phyloP scores from a whole-genome alignment of 2,113 vertebrate genomes.

The Pardalotus punctatus region DNA sequence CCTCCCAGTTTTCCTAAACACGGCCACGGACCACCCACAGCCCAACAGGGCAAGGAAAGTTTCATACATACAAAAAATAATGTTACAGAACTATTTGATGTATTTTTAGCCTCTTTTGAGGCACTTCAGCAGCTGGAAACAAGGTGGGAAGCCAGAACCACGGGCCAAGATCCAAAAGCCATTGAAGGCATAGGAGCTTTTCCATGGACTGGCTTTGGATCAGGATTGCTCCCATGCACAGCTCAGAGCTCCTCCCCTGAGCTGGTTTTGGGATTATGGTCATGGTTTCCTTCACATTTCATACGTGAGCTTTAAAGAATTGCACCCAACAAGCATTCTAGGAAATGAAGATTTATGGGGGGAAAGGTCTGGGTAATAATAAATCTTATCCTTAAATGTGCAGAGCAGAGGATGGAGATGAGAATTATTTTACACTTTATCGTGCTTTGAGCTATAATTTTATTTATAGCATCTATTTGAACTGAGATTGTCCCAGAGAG shows the following conservation, averaged over 20 bases:
- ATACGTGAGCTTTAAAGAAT: background rate
- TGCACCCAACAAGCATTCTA: background rate
- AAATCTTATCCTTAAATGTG: background rate
- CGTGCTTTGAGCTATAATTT: background rate
- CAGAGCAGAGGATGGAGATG: background rate
- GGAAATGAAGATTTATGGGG: background rate
- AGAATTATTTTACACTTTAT: background rate
- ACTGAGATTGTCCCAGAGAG: background rate
- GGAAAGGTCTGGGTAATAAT: background rate
- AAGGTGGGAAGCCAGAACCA: background rate
- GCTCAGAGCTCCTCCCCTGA: background rate
- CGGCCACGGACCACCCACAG: conserved; percentile 7
- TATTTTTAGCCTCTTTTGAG: conserved; percentile 38
- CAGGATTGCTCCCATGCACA: background rate
- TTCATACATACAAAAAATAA: background rate
- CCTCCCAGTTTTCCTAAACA: background rate
- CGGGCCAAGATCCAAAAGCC: background rate
- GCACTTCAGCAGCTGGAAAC: conserved; percentile 37
- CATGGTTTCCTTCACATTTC: background rate
- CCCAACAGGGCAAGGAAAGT: background rate
- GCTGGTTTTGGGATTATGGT: background rate
- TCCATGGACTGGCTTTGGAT: background rate
- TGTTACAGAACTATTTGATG: background rate
- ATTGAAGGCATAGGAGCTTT: background rate
- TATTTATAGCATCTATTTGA: background rate